Percentiles rank a stretch among this genome's conserved stretches.
These are phyloP conservation scores for Gorsachius magnificus DNA, from an alignment of 2,797 vertebrate genomes.

Conservation along the genomic window DNA sequence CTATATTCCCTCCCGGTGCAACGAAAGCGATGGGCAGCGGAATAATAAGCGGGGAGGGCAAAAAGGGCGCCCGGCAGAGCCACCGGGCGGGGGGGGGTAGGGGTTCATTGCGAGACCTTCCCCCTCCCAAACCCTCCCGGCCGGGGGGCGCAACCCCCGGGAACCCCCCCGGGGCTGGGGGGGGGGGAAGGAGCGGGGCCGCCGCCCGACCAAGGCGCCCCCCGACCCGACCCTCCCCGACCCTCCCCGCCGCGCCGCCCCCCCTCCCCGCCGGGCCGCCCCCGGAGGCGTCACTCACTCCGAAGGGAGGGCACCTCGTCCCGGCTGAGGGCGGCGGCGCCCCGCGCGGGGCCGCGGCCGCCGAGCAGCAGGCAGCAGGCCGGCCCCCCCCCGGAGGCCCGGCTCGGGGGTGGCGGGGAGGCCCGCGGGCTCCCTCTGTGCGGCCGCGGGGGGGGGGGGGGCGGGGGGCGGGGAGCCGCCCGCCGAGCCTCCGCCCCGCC, in stretches of 20 bases:
- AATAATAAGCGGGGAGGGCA: fast-evolving
- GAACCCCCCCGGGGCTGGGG: no score
- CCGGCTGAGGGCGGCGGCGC: neutral
- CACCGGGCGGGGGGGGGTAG: neutral
- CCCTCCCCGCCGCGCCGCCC: neutral
- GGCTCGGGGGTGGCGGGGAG: neutral
- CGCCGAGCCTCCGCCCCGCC: no score
- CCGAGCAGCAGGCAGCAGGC: neutral
- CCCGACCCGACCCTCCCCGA: neutral
- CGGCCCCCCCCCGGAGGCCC: no score
- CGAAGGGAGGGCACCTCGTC: slow-evolving; percentile 22
- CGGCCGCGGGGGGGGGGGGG: neutral
- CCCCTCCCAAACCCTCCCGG: neutral
- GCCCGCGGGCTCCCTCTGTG: neutral
- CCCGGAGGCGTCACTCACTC: slow-evolving; percentile 40
- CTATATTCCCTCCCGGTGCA: neutral
- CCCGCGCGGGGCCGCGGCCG: neutral
- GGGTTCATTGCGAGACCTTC: neutral
- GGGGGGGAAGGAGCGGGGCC: neutral
- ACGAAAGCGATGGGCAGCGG: fast-evolving
- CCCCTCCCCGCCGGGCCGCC: neutral
- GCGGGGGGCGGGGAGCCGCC: neutral
- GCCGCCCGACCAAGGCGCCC: neutral
- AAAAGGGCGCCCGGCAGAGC: neutral
- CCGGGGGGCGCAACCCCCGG: no score